A percentile compares a stretch with the other conserved stretches of the same genome.
Evolutionary conservation across 2,888 invertebrate species (phyloP).

Genomic region (Hoplodrina blanda): DNA sequence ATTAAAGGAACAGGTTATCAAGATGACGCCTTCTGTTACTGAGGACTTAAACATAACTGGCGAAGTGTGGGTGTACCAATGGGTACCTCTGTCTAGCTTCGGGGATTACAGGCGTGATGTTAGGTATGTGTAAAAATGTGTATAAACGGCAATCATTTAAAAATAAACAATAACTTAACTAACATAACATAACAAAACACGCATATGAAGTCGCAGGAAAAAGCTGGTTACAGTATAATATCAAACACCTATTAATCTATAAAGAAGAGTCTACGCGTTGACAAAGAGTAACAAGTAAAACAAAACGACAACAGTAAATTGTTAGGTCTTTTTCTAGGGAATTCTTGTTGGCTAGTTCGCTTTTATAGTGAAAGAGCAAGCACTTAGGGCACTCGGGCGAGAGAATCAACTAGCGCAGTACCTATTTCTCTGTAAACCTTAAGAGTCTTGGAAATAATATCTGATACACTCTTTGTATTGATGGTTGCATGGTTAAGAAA

Average conservation of each 20-base stretch:
- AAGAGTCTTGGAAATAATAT: background rate
- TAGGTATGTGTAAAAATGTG: no score
- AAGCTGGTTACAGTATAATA: no score
- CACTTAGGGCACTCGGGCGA: constrained; percentile 28
- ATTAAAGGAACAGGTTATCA: no score
- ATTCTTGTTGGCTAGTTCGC: constrained; percentile 29
- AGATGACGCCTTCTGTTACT: no score
- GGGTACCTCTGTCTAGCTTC: no score
- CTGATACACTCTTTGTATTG: background rate
- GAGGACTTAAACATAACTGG: no score
- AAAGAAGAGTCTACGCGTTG: background rate
- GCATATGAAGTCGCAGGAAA: no score
- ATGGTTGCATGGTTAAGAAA: background rate
- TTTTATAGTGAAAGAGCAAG: constrained; percentile 25
- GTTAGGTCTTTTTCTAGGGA: constrained; percentile 31
- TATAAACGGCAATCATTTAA: no score
- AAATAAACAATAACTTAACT: no score
- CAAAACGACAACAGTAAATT: constrained; percentile 38
- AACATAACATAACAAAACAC: no score
- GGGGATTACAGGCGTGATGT: no score
- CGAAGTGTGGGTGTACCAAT: no score
- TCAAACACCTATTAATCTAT: background rate
- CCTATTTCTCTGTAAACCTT: background rate
- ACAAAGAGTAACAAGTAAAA: constrained; percentile 19
- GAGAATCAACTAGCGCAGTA: constrained; percentile 11